These are phyloP conservation scores for Agrotis exclamationis DNA, from an alignment of 2,888 invertebrate genomes.

Conservation along the genomic window DNA sequence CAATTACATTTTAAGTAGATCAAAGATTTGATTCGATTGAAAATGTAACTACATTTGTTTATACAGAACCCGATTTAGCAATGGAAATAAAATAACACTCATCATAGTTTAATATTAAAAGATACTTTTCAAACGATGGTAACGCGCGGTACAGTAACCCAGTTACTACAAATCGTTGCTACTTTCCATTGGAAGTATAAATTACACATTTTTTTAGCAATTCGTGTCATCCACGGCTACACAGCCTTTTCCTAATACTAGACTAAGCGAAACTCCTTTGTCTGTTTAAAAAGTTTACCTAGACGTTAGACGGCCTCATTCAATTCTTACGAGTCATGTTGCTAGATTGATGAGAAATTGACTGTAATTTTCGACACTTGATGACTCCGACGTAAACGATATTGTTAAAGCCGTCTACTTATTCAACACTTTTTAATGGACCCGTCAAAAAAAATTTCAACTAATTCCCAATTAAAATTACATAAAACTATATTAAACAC, in stretches of 20 bases:
- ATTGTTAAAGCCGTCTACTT: slow-evolving; percentile 29
- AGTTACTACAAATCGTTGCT: slow-evolving; percentile 72
- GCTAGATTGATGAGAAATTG: slow-evolving; percentile 51
- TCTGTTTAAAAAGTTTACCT: slow-evolving; percentile 44
- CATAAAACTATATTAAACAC: slow-evolving; percentile 41
- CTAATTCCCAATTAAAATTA: slow-evolving; percentile 48
- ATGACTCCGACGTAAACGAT: slow-evolving; percentile 16
- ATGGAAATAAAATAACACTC: slow-evolving; percentile 13
- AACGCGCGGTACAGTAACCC: slow-evolving; percentile 75
- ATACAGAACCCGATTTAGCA: slow-evolving; percentile 33
- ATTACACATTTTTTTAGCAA: slow-evolving; percentile 72
- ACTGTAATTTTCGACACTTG: slow-evolving; percentile 39
- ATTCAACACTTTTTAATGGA: slow-evolving; percentile 32
- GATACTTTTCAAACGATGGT: slow-evolving; percentile 72
- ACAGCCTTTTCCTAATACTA: slow-evolving; percentile 50
- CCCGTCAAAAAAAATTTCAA: slow-evolving; percentile 33
- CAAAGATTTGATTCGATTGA: background rate
- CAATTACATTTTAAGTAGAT: background rate
- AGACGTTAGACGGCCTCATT: slow-evolving; percentile 54
- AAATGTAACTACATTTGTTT: slow-evolving; percentile 11
- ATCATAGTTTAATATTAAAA: slow-evolving; percentile 59
- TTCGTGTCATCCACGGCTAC: slow-evolving; percentile 49
- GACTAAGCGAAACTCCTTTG: slow-evolving; percentile 44
- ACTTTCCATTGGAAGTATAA: slow-evolving; percentile 76
- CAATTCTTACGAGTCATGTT: slow-evolving; percentile 50